These are phyloP conservation scores for Typhlichthys eigenmanni DNA, from an alignment of 2,797 vertebrate genomes.

Conservation along the genomic window DNA sequence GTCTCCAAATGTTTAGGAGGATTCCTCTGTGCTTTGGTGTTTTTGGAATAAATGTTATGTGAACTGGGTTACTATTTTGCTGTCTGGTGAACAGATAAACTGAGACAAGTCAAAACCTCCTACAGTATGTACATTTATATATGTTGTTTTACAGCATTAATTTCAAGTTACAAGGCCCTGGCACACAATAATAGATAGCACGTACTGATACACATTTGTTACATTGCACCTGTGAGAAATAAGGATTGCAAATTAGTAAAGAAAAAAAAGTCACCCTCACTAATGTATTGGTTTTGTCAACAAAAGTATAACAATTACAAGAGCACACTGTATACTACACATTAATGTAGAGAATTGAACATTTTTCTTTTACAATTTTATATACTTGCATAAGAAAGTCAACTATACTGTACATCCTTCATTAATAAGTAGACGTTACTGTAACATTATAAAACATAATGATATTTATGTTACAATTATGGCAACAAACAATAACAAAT, in stretches of 20 bases:
- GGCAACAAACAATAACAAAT: background rate
- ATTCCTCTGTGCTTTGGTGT: background rate
- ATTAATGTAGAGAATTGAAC: no score
- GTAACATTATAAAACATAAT: background rate
- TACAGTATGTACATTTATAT: background rate
- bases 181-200: background rate
- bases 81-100: background rate
- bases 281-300: no score
- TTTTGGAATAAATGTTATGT: constrained; percentile 38
- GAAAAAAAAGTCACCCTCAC: no score
- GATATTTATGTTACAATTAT: background rate
- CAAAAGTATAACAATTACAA: no score
- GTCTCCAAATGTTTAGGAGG: constrained; percentile 7
- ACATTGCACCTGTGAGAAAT: background rate
- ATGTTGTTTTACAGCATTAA: constrained; percentile 19
- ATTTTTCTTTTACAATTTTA: no score
- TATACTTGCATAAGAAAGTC: no score
- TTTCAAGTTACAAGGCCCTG: background rate
- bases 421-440: background rate
- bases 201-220: constrained; percentile 6
- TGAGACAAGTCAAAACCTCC: background rate
- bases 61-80: background rate
- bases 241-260: no score
- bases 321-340: no score
- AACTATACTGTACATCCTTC: no score